Base-by-base conservation (phyloP, 2,113 vertebrate genomes). In the Mola mola region DNA sequence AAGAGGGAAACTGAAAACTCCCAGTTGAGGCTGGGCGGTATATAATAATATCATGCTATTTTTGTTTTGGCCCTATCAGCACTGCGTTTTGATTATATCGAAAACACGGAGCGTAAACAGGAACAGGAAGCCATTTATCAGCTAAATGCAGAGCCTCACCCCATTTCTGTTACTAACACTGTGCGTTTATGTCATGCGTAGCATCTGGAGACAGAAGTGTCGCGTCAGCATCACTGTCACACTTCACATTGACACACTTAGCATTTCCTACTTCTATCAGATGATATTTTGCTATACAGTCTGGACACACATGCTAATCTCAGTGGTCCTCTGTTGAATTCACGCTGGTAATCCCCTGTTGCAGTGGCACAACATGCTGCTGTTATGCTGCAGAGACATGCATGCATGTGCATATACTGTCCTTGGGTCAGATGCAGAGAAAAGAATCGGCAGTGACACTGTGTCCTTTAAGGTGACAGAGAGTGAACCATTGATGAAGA, bases 271-370 rank as follows among this genome's bases (percentile, higher is more conserved):
- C n/a, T n/a, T n/a, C n/a, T n/a, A n/a, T n/a, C n/a, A n/a, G n/a
- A n/a, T 24, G 8, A 17, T 7, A 7, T 40, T 22, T 48, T 16
- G 4, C 12, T 26, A 13, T n/a, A n/a, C n/a, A n/a, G n/a, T n/a
- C n/a, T n/a, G n/a, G n/a, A n/a, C n/a, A n/a, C n/a, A n/a, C n/a
- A 19, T 34, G 58, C 53, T 79, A 53, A 62, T 63, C 72, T 55
- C 43, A 17, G 33, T 7, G 46, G 5, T 33, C 37, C n/a, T 46
- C 15, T 28, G 56, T 21, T 36, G 19, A 29, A 29, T 20, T 61
- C 16, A 12, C 31, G 3, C 43, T 38, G 59, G 46, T 66, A 58
- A 69, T 72, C 71, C 29, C 43, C 20, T 11, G 63, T 36, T 17
- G 17, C 37, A 33, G 59, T 40, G 53, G 76, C 25, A 41, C 5